Conservation (phyloP, 2,113 vertebrate species). For the Forbesichthys papilliferus region DNA sequence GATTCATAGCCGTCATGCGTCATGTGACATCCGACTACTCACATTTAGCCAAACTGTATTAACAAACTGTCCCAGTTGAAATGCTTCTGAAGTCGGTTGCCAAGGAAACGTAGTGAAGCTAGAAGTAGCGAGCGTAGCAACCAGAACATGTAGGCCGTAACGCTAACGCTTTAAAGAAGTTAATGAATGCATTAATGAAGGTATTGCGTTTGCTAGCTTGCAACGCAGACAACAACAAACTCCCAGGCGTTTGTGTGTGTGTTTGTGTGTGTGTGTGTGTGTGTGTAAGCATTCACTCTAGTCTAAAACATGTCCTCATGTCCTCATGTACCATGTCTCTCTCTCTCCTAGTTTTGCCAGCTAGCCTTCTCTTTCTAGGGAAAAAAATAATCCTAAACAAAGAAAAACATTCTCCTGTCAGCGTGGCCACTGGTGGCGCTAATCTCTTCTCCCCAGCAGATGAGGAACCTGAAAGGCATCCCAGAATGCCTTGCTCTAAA, state of each 20-base stretch:
- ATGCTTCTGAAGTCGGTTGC: neutral
- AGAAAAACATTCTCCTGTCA: constrained; percentile 22
- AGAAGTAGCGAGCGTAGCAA: too few species aligned
- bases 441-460: constrained; percentile 38
- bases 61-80: neutral
- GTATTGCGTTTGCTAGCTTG: neutral
- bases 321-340: neutral
- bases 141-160: neutral
- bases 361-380: neutral
- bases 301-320: neutral
- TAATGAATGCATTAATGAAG: too few species aligned
- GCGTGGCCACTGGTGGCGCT: constrained; percentile 6
- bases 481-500: constrained; percentile 33
- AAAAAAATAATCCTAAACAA: constrained; percentile 1
- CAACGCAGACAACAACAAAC: neutral
- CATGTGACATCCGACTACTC: neutral
- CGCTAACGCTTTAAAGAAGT: too few species aligned
- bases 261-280: neutral
- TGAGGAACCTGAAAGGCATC: constrained; percentile 19
- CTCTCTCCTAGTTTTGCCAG: neutral
- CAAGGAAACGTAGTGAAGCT: too few species aligned
- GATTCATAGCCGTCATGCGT: constrained; percentile 4
- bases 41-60: neutral
- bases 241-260: neutral
- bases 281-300: neutral